Conservation (phyloP, 2,888 invertebrate genomes). For the Drosophila buzzatii region DNA sequence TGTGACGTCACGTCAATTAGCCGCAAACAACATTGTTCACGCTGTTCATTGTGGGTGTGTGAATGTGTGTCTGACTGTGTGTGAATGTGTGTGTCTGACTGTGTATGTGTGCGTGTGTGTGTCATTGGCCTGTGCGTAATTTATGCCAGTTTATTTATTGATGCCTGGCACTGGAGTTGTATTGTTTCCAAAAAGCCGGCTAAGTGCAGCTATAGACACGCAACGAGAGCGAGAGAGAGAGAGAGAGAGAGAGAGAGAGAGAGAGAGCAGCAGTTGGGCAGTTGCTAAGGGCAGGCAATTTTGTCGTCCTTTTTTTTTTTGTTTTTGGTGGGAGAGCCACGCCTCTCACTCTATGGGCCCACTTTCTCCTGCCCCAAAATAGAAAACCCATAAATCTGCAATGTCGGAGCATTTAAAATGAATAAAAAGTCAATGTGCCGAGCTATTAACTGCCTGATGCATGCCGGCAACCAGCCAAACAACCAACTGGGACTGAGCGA, state of each 20-base stretch:
- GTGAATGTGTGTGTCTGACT: constrained; percentile 1
- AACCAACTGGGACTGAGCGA: constrained; percentile 18
- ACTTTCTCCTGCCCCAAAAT: constrained; percentile 51
- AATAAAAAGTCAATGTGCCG: constrained; percentile 82
- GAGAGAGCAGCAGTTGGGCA: constrained; percentile 1
- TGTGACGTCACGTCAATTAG: constrained; percentile 70
- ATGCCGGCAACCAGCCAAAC: constrained; percentile 51
- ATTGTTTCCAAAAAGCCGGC: constrained; percentile 75
- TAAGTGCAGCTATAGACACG: constrained; percentile 66
- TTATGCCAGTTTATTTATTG: constrained; percentile 79
- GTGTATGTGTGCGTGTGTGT: constrained; percentile 17
- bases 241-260: not conserved
- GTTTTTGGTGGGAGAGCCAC: not conserved
- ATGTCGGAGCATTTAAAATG: constrained; percentile 82
- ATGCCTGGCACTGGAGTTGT: constrained; percentile 66
- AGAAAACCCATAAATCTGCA: constrained; percentile 79
- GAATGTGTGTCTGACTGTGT: constrained; percentile 20
- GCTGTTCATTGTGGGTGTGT: constrained; percentile 23
- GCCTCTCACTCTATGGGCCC: constrained; percentile 9
- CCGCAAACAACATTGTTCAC: constrained; percentile 55
- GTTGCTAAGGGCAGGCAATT: constrained; percentile 4
- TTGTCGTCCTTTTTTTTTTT: constrained; percentile 15
- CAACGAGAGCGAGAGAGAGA: not conserved
- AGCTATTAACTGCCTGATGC: constrained; percentile 81
- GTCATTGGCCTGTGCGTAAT: constrained; percentile 71